phyloP scores from a whole-genome alignment of 2,113 vertebrate species.

The Ascaphus truei region DNA sequence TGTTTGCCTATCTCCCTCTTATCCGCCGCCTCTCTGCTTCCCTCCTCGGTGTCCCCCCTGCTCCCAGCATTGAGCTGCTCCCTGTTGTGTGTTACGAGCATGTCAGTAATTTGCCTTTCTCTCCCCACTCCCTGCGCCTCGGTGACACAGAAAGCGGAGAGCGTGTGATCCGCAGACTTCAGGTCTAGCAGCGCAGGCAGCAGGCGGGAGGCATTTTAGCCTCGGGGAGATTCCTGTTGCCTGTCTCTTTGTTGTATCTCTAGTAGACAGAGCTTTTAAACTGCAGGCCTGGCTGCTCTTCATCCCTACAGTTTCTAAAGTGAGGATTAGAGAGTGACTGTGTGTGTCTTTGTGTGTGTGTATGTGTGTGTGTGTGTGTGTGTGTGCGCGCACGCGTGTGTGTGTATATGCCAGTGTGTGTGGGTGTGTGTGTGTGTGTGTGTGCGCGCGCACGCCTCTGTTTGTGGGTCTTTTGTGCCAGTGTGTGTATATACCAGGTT shows the following conservation, averaged over 20 bases:
- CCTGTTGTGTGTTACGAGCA: not conserved
- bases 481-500: too few species aligned
- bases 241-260: not conserved
- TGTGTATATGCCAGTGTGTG: too few species aligned
- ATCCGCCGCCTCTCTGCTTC: not conserved
- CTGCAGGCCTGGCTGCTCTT: not conserved
- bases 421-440: too few species aligned
- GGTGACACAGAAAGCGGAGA: slow-evolving; percentile 5
- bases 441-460: too few species aligned
- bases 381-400: too few species aligned
- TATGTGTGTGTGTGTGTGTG: too few species aligned
- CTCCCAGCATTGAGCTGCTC: not conserved
- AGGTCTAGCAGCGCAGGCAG: slow-evolving; percentile 9
- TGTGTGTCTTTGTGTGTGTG: too few species aligned
- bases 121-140: not conserved
- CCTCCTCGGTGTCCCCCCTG: not conserved
- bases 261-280: slow-evolving; percentile 1
- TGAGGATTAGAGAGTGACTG: not conserved
- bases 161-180: slow-evolving; percentile 15
- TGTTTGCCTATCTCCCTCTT: not conserved
- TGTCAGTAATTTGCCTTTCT: not conserved
- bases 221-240: slow-evolving; percentile 12
- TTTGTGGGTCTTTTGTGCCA: too few species aligned
- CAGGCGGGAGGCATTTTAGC: slow-evolving; percentile 14
- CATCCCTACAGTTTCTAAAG: not conserved